These are phyloP conservation scores for Eledone cirrhosa DNA, from an alignment of 2,888 invertebrate genomes.

Conservation along the genomic window DNA sequence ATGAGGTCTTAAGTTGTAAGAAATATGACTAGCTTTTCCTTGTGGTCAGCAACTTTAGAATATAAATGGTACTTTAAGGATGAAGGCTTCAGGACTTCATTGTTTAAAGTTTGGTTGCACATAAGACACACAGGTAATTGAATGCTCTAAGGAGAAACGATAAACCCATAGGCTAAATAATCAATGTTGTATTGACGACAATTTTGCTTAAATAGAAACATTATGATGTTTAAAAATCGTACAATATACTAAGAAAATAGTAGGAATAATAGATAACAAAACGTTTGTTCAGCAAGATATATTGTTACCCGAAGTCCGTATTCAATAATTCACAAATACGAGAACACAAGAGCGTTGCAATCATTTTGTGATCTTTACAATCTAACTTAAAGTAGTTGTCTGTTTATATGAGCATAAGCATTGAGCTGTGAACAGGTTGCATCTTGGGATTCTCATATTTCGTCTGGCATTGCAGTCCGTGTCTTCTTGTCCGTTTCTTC, in stretches of 20 bases:
- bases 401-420: background rate
- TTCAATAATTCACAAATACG: too few species aligned
- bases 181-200: conserved; percentile 15
- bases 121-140: background rate
- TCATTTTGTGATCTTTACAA: too few species aligned
- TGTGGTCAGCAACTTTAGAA: background rate
- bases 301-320: background rate
- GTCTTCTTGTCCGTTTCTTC: too few species aligned
- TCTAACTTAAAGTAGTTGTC: too few species aligned
- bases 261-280: background rate
- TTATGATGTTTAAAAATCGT: background rate
- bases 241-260: background rate
- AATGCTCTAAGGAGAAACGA: background rate
- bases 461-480: too few species aligned
- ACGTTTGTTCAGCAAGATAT: background rate
- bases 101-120: background rate
- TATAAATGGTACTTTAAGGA: conserved; percentile 8
- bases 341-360: background rate
- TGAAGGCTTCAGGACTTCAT: background rate
- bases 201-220: background rate
- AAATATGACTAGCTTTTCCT: conserved; percentile 3
- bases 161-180: conserved; percentile 10
- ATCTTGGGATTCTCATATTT: too few species aligned
- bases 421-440: too few species aligned
- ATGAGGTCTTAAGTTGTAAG: background rate